Evolutionary conservation across 2,888 invertebrate genomes (phyloP).

Genomic region (Diaperis boleti): DNA sequence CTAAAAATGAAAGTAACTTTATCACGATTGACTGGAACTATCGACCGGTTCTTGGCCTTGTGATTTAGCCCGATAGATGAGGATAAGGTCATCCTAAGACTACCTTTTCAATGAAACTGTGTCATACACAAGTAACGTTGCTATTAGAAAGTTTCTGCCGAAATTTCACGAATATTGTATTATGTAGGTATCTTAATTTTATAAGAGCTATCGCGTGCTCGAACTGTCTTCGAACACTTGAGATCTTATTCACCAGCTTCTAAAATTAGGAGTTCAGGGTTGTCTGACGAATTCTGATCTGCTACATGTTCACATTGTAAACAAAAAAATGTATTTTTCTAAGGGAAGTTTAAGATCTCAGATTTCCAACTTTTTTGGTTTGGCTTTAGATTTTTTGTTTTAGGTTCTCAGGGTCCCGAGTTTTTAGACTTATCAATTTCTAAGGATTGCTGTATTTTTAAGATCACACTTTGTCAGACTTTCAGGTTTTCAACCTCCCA

Average conservation of each 20-base stretch:
- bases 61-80: slow-evolving; percentile 15
- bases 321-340: background rate
- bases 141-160: too few relatives aligned
- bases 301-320: background rate
- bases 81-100: slow-evolving; percentile 19
- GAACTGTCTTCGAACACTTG: slow-evolving; percentile 3
- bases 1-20: slow-evolving; percentile 22
- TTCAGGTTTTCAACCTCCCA: too few relatives aligned
- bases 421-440: too few relatives aligned
- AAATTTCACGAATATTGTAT: too few relatives aligned
- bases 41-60: slow-evolving; percentile 25
- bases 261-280: slow-evolving; percentile 8
- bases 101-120: slow-evolving; percentile 7
- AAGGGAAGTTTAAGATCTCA: background rate
- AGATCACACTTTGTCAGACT: too few relatives aligned
- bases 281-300: slow-evolving; percentile 7
- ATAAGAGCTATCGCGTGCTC: slow-evolving; percentile 7
- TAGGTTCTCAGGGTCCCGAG: too few relatives aligned
- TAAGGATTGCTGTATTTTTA: too few relatives aligned
- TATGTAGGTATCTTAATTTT: too few relatives aligned
- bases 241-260: slow-evolving; percentile 13
- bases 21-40: slow-evolving; percentile 27
- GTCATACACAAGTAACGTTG: too few relatives aligned
- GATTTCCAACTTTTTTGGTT: too few relatives aligned
- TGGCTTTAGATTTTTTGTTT: too few relatives aligned